Conservation (phyloP, 2,888 invertebrate species). For the Eubasilissa splendida region DNA sequence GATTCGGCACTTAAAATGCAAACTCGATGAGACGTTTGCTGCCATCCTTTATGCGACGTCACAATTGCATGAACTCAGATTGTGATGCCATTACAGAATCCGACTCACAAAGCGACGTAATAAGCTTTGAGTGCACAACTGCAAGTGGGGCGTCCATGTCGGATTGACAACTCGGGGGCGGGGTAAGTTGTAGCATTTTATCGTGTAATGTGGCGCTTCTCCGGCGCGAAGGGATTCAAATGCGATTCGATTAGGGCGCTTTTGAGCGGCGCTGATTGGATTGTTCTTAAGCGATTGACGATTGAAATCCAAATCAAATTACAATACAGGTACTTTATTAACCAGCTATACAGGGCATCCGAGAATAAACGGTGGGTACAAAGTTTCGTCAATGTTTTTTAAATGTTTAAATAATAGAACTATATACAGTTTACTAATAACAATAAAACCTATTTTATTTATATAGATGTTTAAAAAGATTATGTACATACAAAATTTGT, state of each 20-base stretch:
- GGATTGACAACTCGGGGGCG: background rate
- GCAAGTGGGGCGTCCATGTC: background rate
- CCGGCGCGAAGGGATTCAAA: background rate
- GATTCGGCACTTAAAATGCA: conserved; percentile 48
- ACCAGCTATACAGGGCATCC: too few species aligned
- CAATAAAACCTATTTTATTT: too few species aligned
- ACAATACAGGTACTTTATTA: too few species aligned
- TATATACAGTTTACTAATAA: too few species aligned
- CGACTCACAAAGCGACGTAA: conserved; percentile 37
- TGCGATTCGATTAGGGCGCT: background rate
- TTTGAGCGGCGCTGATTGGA: conserved; percentile 10
- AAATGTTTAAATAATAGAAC: too few species aligned
- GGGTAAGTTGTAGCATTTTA: conserved; percentile 11
- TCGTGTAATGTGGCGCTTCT: conserved; percentile 7
- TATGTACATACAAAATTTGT: too few species aligned
- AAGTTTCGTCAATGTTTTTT: too few species aligned
- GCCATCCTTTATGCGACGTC: conserved; percentile 39
- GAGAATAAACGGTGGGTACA: too few species aligned
- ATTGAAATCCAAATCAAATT: too few species aligned
- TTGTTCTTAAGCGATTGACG: background rate
- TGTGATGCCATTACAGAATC: conserved; percentile 40
- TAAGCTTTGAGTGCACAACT: conserved; percentile 31
- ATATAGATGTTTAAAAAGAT: too few species aligned
- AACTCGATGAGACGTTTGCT: conserved; percentile 47
- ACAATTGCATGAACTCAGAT: conserved; percentile 48